phyloP scores from a whole-genome alignment of 2,888 invertebrate species.

The Eupithecia tripunctaria region DNA sequence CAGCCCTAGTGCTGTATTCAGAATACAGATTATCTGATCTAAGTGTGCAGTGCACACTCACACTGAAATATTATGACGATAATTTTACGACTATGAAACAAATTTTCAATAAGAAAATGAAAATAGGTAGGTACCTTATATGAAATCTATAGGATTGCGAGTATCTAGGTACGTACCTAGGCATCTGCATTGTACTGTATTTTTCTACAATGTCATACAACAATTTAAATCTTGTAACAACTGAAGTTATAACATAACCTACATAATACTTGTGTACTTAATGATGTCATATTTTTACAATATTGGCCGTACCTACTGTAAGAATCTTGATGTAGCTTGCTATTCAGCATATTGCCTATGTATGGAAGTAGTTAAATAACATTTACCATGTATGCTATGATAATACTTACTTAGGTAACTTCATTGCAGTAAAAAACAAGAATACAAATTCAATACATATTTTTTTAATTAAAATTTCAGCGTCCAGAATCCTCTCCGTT shows the following conservation, averaged over 20 bases:
- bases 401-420: too few relatives aligned
- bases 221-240: not conserved
- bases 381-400: too few relatives aligned
- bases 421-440: too few relatives aligned
- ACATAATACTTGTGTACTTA: too few relatives aligned
- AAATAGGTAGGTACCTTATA: constrained; percentile 4
- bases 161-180: not conserved
- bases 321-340: too few relatives aligned
- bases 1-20: constrained; percentile 25
- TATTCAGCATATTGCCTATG: too few relatives aligned
- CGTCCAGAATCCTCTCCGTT: too few relatives aligned
- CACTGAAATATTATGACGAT: constrained; percentile 50
- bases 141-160: constrained; percentile 30
- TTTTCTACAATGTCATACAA: not conserved
- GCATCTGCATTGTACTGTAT: not conserved
- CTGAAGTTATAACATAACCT: not conserved
- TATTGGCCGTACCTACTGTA: too few relatives aligned
- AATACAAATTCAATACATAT: too few relatives aligned
- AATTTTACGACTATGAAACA: constrained; percentile 53
- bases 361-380: too few relatives aligned
- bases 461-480: too few relatives aligned
- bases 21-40: constrained; percentile 9
- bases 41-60: constrained; percentile 44
- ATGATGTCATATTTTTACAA: too few relatives aligned
- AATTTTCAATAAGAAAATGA: constrained; percentile 47